phyloP scores from a whole-genome alignment of 23 tunicate species.

The Ascidia mentula region DNA sequence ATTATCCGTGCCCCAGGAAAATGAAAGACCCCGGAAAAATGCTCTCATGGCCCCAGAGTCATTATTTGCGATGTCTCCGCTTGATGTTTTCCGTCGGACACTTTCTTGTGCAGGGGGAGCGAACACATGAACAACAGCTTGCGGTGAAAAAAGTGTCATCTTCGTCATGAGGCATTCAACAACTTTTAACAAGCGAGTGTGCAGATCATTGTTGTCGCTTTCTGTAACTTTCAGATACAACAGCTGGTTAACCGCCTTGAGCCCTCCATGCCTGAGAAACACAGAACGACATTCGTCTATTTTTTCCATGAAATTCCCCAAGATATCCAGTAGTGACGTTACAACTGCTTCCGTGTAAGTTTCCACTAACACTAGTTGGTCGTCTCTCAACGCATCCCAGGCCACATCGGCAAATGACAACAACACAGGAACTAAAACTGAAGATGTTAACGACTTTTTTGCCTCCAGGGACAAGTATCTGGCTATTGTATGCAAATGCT shows the following conservation, averaged over 20 bases:
- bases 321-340: slow-evolving; percentile 28
- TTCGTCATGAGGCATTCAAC: background rate
- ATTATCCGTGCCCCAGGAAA: slow-evolving; percentile 54
- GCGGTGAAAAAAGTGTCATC: background rate
- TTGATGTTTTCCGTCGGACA: background rate
- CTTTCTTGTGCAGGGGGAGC: slow-evolving; percentile 20
- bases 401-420: slow-evolving; percentile 23
- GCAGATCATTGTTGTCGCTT: background rate
- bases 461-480: slow-evolving; percentile 27
- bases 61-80: background rate
- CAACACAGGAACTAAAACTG: slow-evolving; percentile 38
- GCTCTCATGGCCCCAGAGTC: slow-evolving; percentile 29
- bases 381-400: slow-evolving; percentile 19
- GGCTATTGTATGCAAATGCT: slow-evolving; percentile 46
- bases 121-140: slow-evolving; percentile 13
- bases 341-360: slow-evolving; percentile 24
- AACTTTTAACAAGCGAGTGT: background rate
- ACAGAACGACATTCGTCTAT: slow-evolving; percentile 17
- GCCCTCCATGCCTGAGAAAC: slow-evolving; percentile 65
- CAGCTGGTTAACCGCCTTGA: slow-evolving; percentile 50
- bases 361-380: background rate
- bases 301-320: slow-evolving; percentile 32
- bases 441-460: slow-evolving; percentile 32
- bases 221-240: background rate
- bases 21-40: slow-evolving; percentile 74